Evolutionary conservation across 2,888 invertebrate genomes (phyloP).

Genomic region (Doris montereyensis): DNA sequence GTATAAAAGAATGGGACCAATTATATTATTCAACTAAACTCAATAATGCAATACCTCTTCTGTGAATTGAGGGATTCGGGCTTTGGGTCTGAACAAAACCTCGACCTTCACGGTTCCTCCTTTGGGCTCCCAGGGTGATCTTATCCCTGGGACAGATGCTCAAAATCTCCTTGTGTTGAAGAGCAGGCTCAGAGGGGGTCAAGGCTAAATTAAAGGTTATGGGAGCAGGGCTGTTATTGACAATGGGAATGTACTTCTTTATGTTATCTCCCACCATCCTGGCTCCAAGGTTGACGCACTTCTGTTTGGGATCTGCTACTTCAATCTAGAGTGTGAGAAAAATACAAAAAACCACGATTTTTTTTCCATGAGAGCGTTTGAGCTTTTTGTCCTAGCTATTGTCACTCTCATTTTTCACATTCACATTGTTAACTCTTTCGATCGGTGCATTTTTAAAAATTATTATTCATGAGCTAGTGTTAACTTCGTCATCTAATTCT

Average conservation of each 20-base stretch:
- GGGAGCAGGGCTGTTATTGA: conserved; percentile 71
- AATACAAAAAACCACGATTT: neutral
- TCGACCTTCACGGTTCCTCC: conserved; percentile 69
- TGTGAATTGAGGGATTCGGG: conserved; percentile 69
- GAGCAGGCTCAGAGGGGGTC: conserved; percentile 62
- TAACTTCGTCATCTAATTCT: no score
- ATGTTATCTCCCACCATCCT: conserved; percentile 66
- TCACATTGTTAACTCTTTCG: no score
- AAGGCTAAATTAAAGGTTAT: conserved; percentile 69
- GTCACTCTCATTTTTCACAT: neutral
- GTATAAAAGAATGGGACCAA: no score
- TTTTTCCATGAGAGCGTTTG: neutral
- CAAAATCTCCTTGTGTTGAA: conserved; percentile 65
- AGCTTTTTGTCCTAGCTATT: neutral
- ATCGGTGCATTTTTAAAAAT: neutral
- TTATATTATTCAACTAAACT: no score
- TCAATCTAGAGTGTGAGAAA: conserved; percentile 70
- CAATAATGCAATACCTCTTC: no score
- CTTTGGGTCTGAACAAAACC: conserved; percentile 67
- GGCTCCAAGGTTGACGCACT: conserved; percentile 70
- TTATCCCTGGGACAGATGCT: conserved; percentile 60
- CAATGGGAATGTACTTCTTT: conserved; percentile 68
- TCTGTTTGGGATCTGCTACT: conserved; percentile 68
- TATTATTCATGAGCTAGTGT: neutral
- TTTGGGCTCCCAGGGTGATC: conserved; percentile 64